Percentiles rank a stretch among this genome's conserved stretches.
Evolutionary conservation across 2,888 invertebrate genomes (phyloP).

Genomic region (Hipparchia sbordonii): DNA sequence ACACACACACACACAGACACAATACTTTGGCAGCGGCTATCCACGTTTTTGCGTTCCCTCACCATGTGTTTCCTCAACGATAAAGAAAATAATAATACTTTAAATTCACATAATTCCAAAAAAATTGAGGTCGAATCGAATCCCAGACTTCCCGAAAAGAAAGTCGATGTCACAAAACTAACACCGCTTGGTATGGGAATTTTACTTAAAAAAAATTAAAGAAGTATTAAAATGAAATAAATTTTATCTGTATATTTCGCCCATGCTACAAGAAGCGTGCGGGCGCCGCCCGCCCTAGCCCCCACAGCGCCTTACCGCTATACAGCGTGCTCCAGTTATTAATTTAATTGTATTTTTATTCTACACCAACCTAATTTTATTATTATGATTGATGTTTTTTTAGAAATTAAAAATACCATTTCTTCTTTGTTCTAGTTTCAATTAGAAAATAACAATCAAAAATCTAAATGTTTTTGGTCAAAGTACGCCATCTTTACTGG

Average conservation of each 20-base stretch:
- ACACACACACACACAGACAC: no score
- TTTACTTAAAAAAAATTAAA: no score
- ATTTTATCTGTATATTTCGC: background rate
- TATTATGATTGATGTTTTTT: constrained; percentile 19
- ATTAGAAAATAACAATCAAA: background rate
- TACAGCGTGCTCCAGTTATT: constrained; percentile 62
- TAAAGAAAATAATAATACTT: no score
- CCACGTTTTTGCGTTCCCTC: no score
- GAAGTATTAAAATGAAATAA: background rate
- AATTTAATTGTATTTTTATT: constrained; percentile 48
- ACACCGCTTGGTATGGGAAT: no score
- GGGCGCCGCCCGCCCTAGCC: constrained; percentile 73
- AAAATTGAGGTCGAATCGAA: no score
- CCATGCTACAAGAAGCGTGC: constrained; percentile 60
- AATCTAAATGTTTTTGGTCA: background rate
- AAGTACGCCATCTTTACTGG: no score
- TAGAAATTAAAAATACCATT: constrained; percentile 11
- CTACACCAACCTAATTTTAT: constrained; percentile 14
- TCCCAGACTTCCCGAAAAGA: no score
- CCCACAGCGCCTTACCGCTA: constrained; percentile 74
- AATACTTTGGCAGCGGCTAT: no score
- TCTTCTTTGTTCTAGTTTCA: background rate
- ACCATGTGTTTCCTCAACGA: no score
- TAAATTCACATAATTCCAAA: no score
- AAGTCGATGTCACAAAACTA: no score